Base-by-base conservation (phyloP, 1,140 invertebrate species). In the Dysdera silvatica region DNA sequence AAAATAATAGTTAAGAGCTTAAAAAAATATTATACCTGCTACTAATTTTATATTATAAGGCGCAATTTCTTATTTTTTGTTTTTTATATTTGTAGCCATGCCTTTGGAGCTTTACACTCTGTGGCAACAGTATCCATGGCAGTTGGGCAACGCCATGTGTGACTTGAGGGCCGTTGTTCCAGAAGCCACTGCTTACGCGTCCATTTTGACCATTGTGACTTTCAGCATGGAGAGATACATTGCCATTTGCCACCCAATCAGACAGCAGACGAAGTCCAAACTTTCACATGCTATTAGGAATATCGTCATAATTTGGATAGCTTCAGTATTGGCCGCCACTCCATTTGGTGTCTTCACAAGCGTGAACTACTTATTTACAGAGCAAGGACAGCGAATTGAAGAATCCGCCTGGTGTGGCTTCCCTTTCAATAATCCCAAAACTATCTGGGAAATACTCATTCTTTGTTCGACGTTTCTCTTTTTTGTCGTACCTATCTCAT, bases 121-220 rank as follows among this genome's bases (percentile, higher is more conserved):
- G 71, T 95, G 91, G 90, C 88, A 94, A 73, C 89, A 94, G 72
- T 96, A 95, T 78, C 93, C 93, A 0, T 95, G 89, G 87, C 77
- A 81, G 35, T 82, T 94, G 48, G 91, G 91, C 0, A 80, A 85
- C 41, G 79, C 80, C 2, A 84, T 92, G 68, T 95, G 92, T 77
- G 89, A 91, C 75, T 78, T 91, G 45, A 82, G 91, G 47, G 86
- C 88, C 0, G 84, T 92, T 51, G 81, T 92, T 24, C 87, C 87
- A 4, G 90, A 93, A 81, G 85, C 84, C 58, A 88, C 88, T 0
- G 88, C 88, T 2, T 92, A 92, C 73, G 88, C 89, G 0, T 93
- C 77, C 4, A 77, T 78, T 3, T 69, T 78, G 35, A 73, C 67
- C 18, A 70, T 68, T 20, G 70, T 71, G 24, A 66, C 69, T 3